Conservation (phyloP, 2,888 invertebrate genomes). For the Pseudoips prasinana region DNA sequence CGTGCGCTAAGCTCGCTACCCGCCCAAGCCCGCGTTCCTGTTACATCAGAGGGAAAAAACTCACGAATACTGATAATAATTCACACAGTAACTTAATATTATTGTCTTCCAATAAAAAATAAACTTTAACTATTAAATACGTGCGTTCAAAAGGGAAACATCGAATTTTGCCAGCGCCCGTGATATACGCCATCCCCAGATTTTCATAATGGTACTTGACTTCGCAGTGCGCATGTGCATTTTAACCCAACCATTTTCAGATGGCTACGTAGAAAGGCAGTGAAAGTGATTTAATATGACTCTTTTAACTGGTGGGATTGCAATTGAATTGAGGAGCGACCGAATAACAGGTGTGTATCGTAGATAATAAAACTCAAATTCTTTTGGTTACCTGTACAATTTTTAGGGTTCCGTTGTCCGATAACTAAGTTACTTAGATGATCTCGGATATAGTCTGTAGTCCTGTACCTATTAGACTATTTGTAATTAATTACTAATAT, state of each 20-base stretch:
- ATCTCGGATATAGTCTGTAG: no score
- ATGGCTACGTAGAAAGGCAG: constrained; percentile 17
- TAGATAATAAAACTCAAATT: constrained; percentile 29
- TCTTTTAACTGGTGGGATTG: constrained; percentile 31
- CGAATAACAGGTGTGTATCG: constrained; percentile 43
- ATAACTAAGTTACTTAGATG: no score
- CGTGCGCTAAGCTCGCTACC: constrained; percentile 37
- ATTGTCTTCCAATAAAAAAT: constrained; percentile 2
- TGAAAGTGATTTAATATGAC: constrained; percentile 19
- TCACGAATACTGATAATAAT: constrained; percentile 1
- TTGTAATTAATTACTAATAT: no score
- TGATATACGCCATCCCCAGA: constrained; percentile 9
- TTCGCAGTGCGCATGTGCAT: constrained; percentile 49
- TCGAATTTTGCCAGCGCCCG: constrained; percentile 10
- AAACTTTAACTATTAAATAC: background rate
- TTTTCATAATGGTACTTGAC: constrained; percentile 16
- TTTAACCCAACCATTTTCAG: constrained; percentile 27
- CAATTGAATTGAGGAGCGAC: constrained; percentile 16
- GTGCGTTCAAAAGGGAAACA: constrained; percentile 7
- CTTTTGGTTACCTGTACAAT: no score
- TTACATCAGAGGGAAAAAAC: background rate
- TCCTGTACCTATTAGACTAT: no score
- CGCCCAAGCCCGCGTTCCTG: constrained; percentile 25
- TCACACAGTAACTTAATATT: constrained; percentile 5
- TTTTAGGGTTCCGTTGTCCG: no score